These are phyloP conservation scores for Ptilodon capucinus DNA, from an alignment of 2,888 invertebrate genomes.

Conservation along the genomic window DNA sequence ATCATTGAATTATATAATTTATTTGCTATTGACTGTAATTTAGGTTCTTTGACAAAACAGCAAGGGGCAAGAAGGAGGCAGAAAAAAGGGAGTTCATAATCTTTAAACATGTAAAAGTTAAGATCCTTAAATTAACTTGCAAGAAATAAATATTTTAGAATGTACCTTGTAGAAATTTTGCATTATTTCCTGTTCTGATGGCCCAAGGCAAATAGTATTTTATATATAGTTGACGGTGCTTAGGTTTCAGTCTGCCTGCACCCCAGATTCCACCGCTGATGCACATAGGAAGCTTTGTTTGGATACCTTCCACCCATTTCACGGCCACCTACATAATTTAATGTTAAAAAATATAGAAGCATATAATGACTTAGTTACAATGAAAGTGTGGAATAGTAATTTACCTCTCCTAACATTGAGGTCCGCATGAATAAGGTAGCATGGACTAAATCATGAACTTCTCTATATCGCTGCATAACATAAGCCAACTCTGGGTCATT, in stretches of 20 bases:
- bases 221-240: constrained; percentile 90
- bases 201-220: constrained; percentile 94
- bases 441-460: constrained; percentile 98
- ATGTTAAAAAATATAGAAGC: too few relatives aligned
- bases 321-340: constrained; percentile 88
- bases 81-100: background rate
- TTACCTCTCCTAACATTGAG: constrained; percentile 91
- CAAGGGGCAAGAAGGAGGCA: too few relatives aligned
- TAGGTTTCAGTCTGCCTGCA: constrained; percentile 91
- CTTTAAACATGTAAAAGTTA: too few relatives aligned
- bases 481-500: constrained; percentile 95
- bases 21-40: too few relatives aligned
- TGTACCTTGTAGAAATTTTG: constrained; percentile 89
- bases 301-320: constrained; percentile 99
- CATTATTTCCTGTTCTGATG: constrained; percentile 87
- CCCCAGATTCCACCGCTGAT: constrained; percentile 96
- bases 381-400: background rate
- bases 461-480: constrained; percentile 98
- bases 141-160: constrained; percentile 4
- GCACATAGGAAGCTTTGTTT: constrained; percentile 98
- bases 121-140: constrained; percentile 2
- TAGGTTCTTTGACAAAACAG: too few relatives aligned
- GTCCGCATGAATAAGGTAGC: constrained; percentile 96
- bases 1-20: too few relatives aligned
- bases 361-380: background rate